Base-by-base conservation (phyloP, 2,888 invertebrate genomes). In the Iselma pallidipennis region DNA sequence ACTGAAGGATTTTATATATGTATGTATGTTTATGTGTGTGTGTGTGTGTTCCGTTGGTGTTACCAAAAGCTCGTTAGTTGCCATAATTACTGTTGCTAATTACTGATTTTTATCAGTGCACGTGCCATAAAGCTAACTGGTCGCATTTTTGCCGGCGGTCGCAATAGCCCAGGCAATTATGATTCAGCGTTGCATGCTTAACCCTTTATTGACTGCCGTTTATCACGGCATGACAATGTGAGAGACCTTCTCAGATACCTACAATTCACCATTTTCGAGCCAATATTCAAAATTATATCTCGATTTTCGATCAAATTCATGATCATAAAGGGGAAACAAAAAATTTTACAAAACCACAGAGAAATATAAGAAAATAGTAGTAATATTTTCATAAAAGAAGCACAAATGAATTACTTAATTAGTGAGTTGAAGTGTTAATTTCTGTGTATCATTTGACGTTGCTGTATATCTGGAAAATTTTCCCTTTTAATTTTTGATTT, bases 81-180 rank as follows among this genome's bases (percentile, higher is more conserved):
- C 78, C 75, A 80, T 81, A 81, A 81, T 81, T 81, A 81, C 80
- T 76, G 80, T 77, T 78, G 80, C 81, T 81, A 81, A 81, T 81
- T 81, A 81, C 80, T 80, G 81, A 81, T 81, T 81, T 81, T 80
- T 81, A 81, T 81, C 81, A 76, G 77, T 70, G 80, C 79, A 79
- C 80, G 80, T 80, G 78, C 77, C 76, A 74, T 75, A 75, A 76
- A 77, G 75, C 78, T 71, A 71, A 68, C 74, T 69, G 74, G 72
- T 70, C 69, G 74, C 45, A 76, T 77, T 78, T 77, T 77, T 76
- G 76, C 74, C 73, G 65, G 72, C 68, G 73, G 74, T 71, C 66
- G 72, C 67, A 65, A 71, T 70, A 69, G 73, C 69, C 71, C 71
- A 65, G 23, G 70, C 77, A 79, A 79, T 78, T 78, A 79, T 78